Evolutionary conservation across 2,888 invertebrate genomes (phyloP).

Genomic region (Eurytoma adleriae): DNA sequence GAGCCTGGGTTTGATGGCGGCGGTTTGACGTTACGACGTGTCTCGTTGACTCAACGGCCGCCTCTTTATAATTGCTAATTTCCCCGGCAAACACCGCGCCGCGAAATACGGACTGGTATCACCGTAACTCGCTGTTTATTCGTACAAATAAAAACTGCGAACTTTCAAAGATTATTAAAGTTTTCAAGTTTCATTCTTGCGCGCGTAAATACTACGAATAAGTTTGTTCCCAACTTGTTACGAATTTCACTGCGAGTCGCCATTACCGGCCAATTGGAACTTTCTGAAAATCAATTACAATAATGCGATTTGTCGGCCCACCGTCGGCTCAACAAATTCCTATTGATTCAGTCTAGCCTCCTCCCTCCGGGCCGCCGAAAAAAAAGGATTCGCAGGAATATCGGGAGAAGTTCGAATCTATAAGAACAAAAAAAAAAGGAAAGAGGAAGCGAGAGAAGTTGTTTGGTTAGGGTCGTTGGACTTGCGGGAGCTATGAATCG

Average conservation of each 20-base stretch:
- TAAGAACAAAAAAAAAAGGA: conserved; percentile 14
- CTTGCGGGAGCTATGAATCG: conserved; percentile 58
- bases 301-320: too few species aligned
- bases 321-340: too few species aligned
- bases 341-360: too few species aligned
- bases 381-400: conserved; percentile 30
- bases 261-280: background rate
- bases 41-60: background rate
- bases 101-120: too few species aligned
- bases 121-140: too few species aligned
- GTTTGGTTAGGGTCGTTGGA: conserved; percentile 56
- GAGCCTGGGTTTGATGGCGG: background rate
- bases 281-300: background rate
- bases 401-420: conserved; percentile 24
- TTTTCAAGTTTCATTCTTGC: too few species aligned
- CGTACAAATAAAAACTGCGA: too few species aligned
- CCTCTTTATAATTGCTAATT: background rate
- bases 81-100: background rate
- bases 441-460: conserved; percentile 39
- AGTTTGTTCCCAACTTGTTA: too few species aligned
- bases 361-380: background rate
- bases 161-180: too few species aligned
- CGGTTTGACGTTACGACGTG: background rate
- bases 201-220: too few species aligned
- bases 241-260: too few species aligned